Conservation (phyloP, 2,113 vertebrate genomes). For the Cygnus atratus region DNA sequence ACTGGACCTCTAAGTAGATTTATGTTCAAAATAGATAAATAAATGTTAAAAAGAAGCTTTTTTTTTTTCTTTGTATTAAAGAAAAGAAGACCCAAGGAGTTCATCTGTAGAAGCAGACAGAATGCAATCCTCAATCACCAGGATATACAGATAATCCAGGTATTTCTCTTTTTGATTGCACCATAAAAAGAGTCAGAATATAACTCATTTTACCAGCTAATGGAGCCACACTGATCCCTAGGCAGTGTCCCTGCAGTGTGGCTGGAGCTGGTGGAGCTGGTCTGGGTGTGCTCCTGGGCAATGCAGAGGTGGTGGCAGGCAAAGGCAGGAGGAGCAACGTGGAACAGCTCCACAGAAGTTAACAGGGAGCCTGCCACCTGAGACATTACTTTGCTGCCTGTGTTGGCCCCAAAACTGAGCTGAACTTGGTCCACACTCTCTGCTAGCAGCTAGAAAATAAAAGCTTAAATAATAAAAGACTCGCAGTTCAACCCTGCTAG, state of each 20-base stretch:
- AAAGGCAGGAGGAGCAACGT: background rate
- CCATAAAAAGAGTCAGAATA: background rate
- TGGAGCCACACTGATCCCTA: background rate
- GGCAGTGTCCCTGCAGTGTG: fast-evolving
- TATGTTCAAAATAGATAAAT: background rate
- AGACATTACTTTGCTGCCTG: background rate
- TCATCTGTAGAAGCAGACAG: background rate
- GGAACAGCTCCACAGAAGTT: background rate
- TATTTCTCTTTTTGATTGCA: background rate
- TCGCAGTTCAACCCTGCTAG: background rate
- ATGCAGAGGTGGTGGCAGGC: too few relatives aligned
- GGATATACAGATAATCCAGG: background rate
- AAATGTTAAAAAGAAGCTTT: background rate
- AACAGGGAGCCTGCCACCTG: background rate
- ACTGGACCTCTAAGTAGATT: background rate
- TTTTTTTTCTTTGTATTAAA: background rate
- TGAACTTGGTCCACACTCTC: background rate
- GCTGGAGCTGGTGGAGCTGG: background rate
- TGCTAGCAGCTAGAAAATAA: background rate
- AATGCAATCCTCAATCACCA: background rate
- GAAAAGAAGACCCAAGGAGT: background rate
- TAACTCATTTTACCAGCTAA: background rate
- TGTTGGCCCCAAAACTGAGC: background rate
- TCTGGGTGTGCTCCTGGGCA: fast-evolving
- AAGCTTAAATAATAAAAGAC: background rate